phyloP scores from a whole-genome alignment of 1,140 invertebrate genomes.

The Panagrolaimus sp. region DNA sequence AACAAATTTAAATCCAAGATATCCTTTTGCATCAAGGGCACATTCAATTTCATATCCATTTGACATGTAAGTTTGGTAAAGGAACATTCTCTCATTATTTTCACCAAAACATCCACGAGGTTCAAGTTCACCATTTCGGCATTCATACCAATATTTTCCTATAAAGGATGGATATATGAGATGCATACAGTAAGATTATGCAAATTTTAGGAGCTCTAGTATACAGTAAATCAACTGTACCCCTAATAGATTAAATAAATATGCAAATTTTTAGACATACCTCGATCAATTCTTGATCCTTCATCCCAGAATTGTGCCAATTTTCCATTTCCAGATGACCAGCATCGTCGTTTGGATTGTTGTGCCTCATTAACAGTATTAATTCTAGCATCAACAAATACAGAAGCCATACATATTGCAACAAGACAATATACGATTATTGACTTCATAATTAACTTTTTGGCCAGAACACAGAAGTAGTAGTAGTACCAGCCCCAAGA shows the following conservation, averaged over 20 bases:
- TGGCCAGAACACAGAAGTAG: no score
- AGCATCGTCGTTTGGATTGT: slow-evolving; percentile 4
- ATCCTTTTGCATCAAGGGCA: neutral
- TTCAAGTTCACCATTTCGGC: slow-evolving; percentile 7
- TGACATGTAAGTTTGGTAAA: neutral
- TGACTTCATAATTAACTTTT: no score
- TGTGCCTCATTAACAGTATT: neutral
- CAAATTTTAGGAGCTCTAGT: no score
- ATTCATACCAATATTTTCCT: slow-evolving; percentile 23
- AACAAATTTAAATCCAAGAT: slow-evolving; percentile 7
- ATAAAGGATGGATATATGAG: neutral
- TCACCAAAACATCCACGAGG: slow-evolving; percentile 17
- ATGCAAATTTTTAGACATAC: no score
- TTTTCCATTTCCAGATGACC: slow-evolving; percentile 17
- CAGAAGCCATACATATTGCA: neutral
- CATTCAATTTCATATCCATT: slow-evolving; percentile 20
- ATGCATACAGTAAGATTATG: neutral
- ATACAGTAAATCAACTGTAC: no score
- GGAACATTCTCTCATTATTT: slow-evolving; percentile 14
- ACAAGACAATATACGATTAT: no score
- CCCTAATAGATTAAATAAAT: no score
- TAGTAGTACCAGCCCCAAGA: no score
- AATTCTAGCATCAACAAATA: no score
- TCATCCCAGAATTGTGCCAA: slow-evolving; percentile 19
- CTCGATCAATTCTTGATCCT: slow-evolving; percentile 16